These are phyloP conservation scores for Hartigia nigra DNA, from an alignment of 2,888 invertebrate species.

Conservation along the genomic window DNA sequence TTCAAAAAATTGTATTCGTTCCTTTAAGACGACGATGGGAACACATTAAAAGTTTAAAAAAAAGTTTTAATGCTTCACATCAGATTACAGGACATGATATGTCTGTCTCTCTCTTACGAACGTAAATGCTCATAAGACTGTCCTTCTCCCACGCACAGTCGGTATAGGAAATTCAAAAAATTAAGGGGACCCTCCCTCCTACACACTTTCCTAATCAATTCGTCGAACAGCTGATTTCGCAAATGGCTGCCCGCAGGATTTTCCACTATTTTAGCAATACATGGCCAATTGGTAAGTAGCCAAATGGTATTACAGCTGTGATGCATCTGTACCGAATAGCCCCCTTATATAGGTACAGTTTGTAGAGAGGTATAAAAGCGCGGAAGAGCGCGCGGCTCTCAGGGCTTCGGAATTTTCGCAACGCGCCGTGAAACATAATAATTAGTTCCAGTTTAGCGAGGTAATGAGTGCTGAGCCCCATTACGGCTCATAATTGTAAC, in stretches of 20 bases:
- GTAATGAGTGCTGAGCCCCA: slow-evolving; percentile 44
- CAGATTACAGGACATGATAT: background rate
- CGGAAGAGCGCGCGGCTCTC: slow-evolving; percentile 14
- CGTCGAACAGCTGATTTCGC: background rate
- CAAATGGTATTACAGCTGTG: background rate
- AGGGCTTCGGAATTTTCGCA: slow-evolving; percentile 35
- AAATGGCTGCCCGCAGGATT: background rate
- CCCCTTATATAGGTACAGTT: background rate
- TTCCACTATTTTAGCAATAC: background rate
- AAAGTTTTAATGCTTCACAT: background rate
- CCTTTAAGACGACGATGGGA: background rate
- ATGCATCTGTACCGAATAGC: background rate
- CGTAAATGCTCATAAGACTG: background rate
- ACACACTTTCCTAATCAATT: background rate
- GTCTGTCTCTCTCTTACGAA: background rate
- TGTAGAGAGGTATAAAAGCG: background rate
- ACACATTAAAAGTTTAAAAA: too few species aligned
- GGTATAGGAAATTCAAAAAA: background rate
- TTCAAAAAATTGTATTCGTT: background rate
- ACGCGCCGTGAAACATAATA: slow-evolving; percentile 48
- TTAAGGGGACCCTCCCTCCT: too few species aligned
- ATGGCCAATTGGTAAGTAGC: background rate
- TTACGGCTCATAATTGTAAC: slow-evolving; percentile 54
- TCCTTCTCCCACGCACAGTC: background rate
- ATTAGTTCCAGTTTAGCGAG: slow-evolving; percentile 51